A percentile compares a stretch with the other conserved stretches of the same genome.
Evolutionary conservation across 2,888 invertebrate species (phyloP).

Genomic region (Epinotia demarniana): DNA sequence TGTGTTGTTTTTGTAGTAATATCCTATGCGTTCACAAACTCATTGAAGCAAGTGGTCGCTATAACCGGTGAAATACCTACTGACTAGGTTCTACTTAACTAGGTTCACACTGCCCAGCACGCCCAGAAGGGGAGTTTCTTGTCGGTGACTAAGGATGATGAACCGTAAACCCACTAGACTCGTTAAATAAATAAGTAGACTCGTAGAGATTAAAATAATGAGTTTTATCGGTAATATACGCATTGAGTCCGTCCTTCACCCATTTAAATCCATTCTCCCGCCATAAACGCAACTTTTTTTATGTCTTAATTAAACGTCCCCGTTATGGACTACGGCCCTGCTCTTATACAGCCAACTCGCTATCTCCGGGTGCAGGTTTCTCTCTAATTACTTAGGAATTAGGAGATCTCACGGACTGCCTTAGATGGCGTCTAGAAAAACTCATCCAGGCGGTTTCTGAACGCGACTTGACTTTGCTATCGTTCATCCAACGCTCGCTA

Average conservation of each 20-base stretch:
- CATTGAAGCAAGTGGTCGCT: no score
- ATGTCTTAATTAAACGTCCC: constrained; percentile 60
- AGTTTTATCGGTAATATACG: no score
- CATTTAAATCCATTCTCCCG: constrained; percentile 7
- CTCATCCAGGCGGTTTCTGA: constrained; percentile 56
- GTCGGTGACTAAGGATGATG: no score
- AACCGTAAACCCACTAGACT: neutral
- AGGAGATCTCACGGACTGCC: constrained; percentile 67
- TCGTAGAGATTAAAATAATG: no score
- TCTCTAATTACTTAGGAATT: constrained; percentile 56
- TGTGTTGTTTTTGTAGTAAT: no score
- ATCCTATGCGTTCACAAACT: no score
- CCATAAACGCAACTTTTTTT: constrained; percentile 46
- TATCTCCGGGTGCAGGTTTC: constrained; percentile 67
- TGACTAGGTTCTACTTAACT: no score
- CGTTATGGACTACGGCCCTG: constrained; percentile 55
- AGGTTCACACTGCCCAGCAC: no score
- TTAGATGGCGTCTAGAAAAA: constrained; percentile 61
- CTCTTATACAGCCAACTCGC: constrained; percentile 51
- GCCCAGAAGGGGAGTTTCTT: no score
- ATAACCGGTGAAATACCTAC: no score
- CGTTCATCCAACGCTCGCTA: constrained; percentile 19
- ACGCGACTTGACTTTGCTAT: constrained; percentile 40
- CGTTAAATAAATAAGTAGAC: no score
- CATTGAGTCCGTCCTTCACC: constrained; percentile 19